phyloP scores from a whole-genome alignment of 2,113 vertebrate genomes.

The Salvelinus namaycush region DNA sequence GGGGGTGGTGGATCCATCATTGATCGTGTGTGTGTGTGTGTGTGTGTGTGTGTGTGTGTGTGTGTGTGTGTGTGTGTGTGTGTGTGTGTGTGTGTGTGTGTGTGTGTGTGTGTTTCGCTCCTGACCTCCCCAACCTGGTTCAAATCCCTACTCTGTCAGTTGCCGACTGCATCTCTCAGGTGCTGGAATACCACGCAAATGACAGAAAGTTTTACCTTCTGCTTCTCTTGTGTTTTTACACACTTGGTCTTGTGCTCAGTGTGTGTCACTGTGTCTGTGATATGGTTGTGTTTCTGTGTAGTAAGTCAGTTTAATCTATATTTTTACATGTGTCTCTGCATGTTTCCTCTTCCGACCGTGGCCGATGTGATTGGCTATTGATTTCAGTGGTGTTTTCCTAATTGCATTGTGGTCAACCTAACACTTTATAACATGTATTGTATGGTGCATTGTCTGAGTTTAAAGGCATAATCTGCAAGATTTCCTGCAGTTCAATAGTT shows the following conservation, averaged over 20 bases:
- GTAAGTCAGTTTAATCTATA: neutral
- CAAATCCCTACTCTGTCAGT: slow-evolving; percentile 53
- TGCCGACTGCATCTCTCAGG: slow-evolving; percentile 37
- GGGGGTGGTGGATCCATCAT: slow-evolving; percentile 40
- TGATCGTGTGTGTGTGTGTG: slow-evolving; percentile 30
- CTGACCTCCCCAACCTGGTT: slow-evolving; percentile 31
- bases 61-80: slow-evolving; percentile 17
- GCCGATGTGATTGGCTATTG: neutral
- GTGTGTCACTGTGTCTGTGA: neutral
- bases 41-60: slow-evolving; percentile 30
- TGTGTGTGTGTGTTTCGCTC: slow-evolving; percentile 39
- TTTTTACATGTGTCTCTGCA: neutral
- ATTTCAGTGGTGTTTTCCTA: neutral
- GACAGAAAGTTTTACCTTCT: slow-evolving; percentile 46
- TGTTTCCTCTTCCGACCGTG: neutral
- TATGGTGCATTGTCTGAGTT: too few species aligned
- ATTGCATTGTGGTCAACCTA: too few species aligned
- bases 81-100: slow-evolving; percentile 1
- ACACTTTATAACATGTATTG: too few species aligned
- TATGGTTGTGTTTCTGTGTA: neutral
- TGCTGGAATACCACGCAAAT: slow-evolving; percentile 24
- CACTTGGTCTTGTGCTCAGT: slow-evolving; percentile 4
- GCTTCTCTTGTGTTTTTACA: slow-evolving; percentile 1
- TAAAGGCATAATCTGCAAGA: too few species aligned
- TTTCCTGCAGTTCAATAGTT: too few species aligned